These are phyloP conservation scores for Oscheius sp. DNA, from an alignment of 2,888 invertebrate genomes.

Conservation along the genomic window DNA sequence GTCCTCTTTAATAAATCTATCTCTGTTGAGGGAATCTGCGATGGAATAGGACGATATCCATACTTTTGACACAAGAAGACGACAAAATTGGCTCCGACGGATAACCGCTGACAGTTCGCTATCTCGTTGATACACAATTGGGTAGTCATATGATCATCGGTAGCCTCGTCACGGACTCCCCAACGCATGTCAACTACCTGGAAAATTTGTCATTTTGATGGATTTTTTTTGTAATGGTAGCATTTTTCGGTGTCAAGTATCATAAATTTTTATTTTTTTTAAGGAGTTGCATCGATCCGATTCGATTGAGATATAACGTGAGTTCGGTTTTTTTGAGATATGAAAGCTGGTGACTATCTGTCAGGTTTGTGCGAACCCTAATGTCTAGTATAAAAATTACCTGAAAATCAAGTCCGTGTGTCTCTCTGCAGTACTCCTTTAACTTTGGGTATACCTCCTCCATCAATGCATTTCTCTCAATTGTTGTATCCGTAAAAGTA, in stretches of 20 bases:
- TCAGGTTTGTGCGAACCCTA: too few species aligned
- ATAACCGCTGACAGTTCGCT: conserved; percentile 92
- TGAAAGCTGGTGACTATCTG: too few species aligned
- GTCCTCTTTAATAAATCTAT: conserved; percentile 87
- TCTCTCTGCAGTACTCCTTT: conserved; percentile 95
- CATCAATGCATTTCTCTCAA: conserved; percentile 96
- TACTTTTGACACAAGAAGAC: conserved; percentile 97
- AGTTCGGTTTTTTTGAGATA: background rate
- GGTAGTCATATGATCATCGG: conserved; percentile 99
- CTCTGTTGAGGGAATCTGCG: conserved; percentile 90
- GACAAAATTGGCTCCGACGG: conserved; percentile 97
- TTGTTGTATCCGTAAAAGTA: conserved; percentile 96
- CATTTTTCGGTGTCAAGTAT: background rate
- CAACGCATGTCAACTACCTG: conserved; percentile 98
- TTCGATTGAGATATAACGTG: too few species aligned
- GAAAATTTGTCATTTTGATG: too few species aligned
- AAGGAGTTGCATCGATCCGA: background rate
- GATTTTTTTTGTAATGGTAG: background rate
- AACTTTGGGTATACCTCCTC: conserved; percentile 92
- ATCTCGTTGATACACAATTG: conserved; percentile 97
- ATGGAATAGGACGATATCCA: conserved; percentile 95
- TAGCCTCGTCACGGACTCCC: conserved; percentile 97
- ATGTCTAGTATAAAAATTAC: too few species aligned
- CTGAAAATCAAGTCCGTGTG: conserved; percentile 97
- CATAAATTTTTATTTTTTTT: background rate